phyloP scores from a whole-genome alignment of 2,888 invertebrate species.

The Athripsodes cinereus region DNA sequence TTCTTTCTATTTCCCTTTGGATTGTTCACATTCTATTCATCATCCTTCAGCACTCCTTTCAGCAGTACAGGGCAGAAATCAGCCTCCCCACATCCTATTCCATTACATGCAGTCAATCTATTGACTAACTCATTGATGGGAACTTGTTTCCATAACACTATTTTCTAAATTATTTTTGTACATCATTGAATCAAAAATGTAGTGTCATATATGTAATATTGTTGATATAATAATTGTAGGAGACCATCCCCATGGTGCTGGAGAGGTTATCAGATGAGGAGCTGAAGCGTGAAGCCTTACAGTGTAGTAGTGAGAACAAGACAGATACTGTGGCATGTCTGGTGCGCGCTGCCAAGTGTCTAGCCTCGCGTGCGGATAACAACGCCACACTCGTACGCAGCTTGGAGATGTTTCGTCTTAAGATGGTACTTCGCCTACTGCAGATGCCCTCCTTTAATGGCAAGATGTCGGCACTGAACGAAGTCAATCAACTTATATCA shows the following conservation, averaged over 20 bases:
- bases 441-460: constrained; percentile 98
- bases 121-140: no score
- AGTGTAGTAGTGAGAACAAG: constrained; percentile 83
- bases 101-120: no score
- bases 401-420: constrained; percentile 90
- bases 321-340: constrained; percentile 94
- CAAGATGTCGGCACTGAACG: constrained; percentile 98
- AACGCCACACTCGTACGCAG: constrained; percentile 68
- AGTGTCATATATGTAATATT: no score
- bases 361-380: constrained; percentile 77
- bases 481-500: constrained; percentile 94
- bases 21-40: no score
- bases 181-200: no score
- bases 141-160: no score
- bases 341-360: constrained; percentile 85
- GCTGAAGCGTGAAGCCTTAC: constrained; percentile 79
- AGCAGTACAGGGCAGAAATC: no score
- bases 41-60: no score
- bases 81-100: no score
- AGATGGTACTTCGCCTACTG: constrained; percentile 89
- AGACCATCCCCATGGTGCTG: constrained; percentile 82
- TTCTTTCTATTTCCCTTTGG: no score
- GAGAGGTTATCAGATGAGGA: constrained; percentile 94
- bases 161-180: no score
- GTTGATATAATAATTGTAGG: no score